Evolutionary conservation across 2,888 invertebrate genomes (phyloP).

Genomic region (Drosophila siamana): DNA sequence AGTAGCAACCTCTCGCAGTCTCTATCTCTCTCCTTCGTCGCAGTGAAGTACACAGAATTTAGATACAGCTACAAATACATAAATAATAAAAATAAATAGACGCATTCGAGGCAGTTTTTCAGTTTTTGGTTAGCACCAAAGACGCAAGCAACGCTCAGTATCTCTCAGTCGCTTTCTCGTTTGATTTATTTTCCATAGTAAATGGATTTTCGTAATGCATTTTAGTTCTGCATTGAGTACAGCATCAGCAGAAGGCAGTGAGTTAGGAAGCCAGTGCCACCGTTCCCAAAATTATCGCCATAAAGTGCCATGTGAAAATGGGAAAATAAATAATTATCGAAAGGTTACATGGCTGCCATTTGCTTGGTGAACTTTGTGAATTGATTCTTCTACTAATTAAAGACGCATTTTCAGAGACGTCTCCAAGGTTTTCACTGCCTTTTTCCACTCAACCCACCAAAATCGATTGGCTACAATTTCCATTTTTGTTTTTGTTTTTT

Average conservation of each 20-base stretch:
- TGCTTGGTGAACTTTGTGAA: conserved; percentile 13
- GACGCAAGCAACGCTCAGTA: conserved; percentile 27
- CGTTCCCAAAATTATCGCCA: conserved; percentile 62
- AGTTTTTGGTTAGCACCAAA: conserved; percentile 44
- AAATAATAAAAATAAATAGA: conserved; percentile 70
- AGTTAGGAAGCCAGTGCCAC: conserved; percentile 28
- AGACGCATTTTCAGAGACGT: conserved; percentile 54
- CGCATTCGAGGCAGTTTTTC: conserved; percentile 50
- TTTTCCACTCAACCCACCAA: conserved; percentile 19
- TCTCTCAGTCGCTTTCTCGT: conserved; percentile 67
- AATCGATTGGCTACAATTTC: conserved; percentile 80
- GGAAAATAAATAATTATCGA: conserved; percentile 75
- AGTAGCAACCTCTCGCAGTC: conserved; percentile 22
- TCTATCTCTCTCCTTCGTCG: neutral
- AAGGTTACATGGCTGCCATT: conserved; percentile 52
- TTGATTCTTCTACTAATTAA: conserved; percentile 68
- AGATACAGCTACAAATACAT: conserved; percentile 50
- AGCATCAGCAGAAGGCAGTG: conserved; percentile 18
- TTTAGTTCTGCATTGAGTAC: conserved; percentile 73
- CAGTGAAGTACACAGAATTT: conserved; percentile 1
- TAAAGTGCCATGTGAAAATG: conserved; percentile 66
- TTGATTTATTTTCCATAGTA: conserved; percentile 79
- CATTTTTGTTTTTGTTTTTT: conserved; percentile 79
- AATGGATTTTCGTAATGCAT: conserved; percentile 79
- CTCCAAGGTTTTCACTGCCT: conserved; percentile 5